Evolutionary conservation across 2,797 vertebrate genomes (phyloP).

Genomic region (Betta splendens): DNA sequence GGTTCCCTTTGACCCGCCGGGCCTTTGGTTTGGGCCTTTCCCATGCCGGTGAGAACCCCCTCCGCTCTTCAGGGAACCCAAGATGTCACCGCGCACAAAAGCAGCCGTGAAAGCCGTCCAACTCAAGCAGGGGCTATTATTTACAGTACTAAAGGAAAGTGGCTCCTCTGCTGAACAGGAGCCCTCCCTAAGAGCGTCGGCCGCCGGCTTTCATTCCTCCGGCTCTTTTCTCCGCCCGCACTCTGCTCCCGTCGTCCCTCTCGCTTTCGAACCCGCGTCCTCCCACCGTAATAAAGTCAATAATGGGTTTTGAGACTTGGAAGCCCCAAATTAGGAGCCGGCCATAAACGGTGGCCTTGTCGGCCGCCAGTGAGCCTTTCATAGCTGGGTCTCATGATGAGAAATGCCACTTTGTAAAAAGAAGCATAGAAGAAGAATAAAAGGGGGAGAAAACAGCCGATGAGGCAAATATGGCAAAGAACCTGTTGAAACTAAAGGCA

Average conservation of each 20-base stretch:
- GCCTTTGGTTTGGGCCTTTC: conserved; percentile 71
- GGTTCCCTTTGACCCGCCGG: conserved; percentile 72
- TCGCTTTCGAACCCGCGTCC: conserved; percentile 9
- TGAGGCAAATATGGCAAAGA: neutral
- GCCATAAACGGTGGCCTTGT: conserved; percentile 44
- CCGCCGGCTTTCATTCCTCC: conserved; percentile 56
- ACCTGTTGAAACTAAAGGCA: conserved; percentile 8
- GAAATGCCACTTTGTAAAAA: too few relatives aligned
- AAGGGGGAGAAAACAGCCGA: neutral
- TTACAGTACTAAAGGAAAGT: conserved; percentile 80
- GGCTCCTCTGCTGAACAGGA: conserved; percentile 48
- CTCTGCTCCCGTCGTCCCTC: conserved; percentile 39
- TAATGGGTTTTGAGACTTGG: conserved; percentile 70
- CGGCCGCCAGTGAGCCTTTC: conserved; percentile 60
- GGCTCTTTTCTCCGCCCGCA: conserved; percentile 28
- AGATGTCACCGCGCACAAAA: conserved; percentile 78
- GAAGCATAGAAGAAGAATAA: too few relatives aligned
- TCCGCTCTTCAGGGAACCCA: conserved; percentile 74
- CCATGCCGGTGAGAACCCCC: conserved; percentile 74
- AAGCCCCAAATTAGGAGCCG: conserved; percentile 71
- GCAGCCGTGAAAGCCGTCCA: conserved; percentile 77
- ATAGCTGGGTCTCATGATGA: too few relatives aligned
- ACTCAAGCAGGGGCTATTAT: conserved; percentile 81
- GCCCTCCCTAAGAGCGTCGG: conserved; percentile 40
- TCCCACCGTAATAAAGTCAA: conserved; percentile 64